These are phyloP conservation scores for Adelphocoris suturalis DNA, from an alignment of 2,888 invertebrate genomes.

Conservation along the genomic window DNA sequence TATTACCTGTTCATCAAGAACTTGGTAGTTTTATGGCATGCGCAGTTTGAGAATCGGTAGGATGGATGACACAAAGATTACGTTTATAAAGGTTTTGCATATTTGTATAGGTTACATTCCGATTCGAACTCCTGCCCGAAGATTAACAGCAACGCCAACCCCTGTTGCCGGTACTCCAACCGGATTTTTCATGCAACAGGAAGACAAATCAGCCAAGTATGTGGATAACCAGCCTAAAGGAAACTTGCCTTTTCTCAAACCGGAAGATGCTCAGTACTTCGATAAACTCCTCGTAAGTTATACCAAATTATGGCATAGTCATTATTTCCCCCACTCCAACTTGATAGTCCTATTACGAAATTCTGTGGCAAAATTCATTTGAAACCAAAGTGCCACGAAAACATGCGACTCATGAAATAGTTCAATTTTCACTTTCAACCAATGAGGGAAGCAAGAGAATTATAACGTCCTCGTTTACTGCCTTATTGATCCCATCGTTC, in stretches of 20 bases:
- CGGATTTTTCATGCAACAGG: constrained; percentile 96
- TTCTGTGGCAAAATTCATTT: background rate
- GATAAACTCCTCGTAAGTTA: constrained; percentile 90
- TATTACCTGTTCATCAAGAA: too few relatives aligned
- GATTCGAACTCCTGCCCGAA: constrained; percentile 97
- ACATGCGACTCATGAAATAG: too few relatives aligned
- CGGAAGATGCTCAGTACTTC: constrained; percentile 99
- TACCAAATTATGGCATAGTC: constrained; percentile 72
- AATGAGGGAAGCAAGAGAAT: too few relatives aligned
- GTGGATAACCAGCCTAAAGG: constrained; percentile 98
- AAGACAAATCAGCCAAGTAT: constrained; percentile 91
- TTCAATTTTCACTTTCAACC: too few relatives aligned
- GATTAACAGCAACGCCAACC: constrained; percentile 98
- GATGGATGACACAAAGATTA: too few relatives aligned
- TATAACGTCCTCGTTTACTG: too few relatives aligned
- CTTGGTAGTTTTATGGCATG: background rate
- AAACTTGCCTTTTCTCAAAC: constrained; percentile 99
- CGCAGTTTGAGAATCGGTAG: too few relatives aligned
- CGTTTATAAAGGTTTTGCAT: too few relatives aligned
- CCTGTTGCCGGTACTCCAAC: constrained; percentile 95
- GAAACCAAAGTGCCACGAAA: too few relatives aligned
- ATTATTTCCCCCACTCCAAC: background rate
- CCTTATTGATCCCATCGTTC: too few relatives aligned
- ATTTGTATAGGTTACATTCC: constrained; percentile 88
- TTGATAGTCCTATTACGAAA: background rate